Evolutionary conservation across 2,888 invertebrate species (phyloP), one percentile per base, ranked within the genome.

Genomic region (Lithosia quadra): DNA sequence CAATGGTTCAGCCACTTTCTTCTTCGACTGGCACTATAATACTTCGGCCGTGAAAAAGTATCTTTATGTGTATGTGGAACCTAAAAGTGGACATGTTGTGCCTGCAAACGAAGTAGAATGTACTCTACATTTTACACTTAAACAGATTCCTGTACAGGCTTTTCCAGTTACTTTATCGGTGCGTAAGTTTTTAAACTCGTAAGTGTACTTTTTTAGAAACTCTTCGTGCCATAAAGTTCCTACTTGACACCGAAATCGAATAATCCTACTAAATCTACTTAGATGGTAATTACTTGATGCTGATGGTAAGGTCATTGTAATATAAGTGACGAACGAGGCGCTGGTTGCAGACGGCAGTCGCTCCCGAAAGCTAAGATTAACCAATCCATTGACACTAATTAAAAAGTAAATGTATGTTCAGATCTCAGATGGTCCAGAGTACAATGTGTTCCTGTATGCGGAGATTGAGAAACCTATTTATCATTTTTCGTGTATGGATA

Each of bases 371-470:
- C 56, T 22, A 39, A 18, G 7, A 22, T 22, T 9, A 15, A 59
- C 11, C 8, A 7, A 15, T 21, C 21, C 36, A 10, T n/a, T n/a
- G n/a, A n/a, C n/a, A n/a, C n/a, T n/a, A n/a, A n/a, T n/a, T n/a
- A n/a, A n/a, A n/a, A 7, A 2, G 11, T 21, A 24, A 21, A 61
- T 69, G 36, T n/a, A 49, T 36, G 4, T 81, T 63, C 68, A 97
- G 97, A 96, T 97, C 69, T 93, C 95, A 43, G 96, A 96, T 86
- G 97, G 97, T 0, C 96, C 97, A 4, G 95, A 92, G 8, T 97
- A 96, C 83, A 90, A 85, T 49, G 92, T 97, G 68, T 89, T 92
- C 62, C 85, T 97, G 53, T 92, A 95, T 76, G 96, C 96, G 22
- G 92, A 94, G 58, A 96, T 96, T 56, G 93, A 95, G 74, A 95